Evolutionary conservation across 2,797 vertebrate genomes (phyloP), one percentile per base, ranked within the genome.

Genomic region (Oryzias dopingdopingensis): DNA sequence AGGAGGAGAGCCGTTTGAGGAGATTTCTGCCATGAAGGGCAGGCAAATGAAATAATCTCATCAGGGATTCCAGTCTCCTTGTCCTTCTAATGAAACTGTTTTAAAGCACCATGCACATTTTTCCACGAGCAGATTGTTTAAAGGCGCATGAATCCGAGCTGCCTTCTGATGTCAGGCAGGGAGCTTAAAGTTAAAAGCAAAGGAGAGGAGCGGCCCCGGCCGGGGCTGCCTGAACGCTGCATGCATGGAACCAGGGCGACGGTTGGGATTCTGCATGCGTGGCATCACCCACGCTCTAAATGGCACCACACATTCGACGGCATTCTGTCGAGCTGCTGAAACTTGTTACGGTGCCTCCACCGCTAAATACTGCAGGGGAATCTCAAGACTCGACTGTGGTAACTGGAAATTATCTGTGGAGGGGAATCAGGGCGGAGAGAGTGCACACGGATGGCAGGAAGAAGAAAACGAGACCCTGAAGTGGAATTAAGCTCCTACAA

Each of bases 211-310:
- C 63, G 71, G 58, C 65, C 65, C 49, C 56, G 51, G 22, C 64
- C 64, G 66, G 63, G 68, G 59, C 70, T 46, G 62, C 65, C 68
- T 67, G 37, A 66, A 56, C 76, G 84, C 70, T 80, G 82, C 59
- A 83, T 76, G 51, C 53, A 57, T 65, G 83, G 60, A 75, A 70
- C 72, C 60, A 85, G 88, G 89, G 74, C 80, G 86, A 86, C 83
- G 52, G 85, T 87, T 85, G 56, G 60, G 68, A 91, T 90, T 89
- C 82, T 83, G 80, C 85, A 86, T 65, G 76, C 88, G 88, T 90
- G 76, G 86, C 86, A 59, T 77, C 72, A 65, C 63, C 72, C 67
- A 59, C 61, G 69, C 67, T 80, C 18, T 29, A 72, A 56, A 71
- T 76, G 79, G 82, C 72, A 66, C 48, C 55, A 48, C 63, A 70